Conservation (phyloP, 2,113 vertebrate genomes). For the Grammomys surdaster region DNA sequence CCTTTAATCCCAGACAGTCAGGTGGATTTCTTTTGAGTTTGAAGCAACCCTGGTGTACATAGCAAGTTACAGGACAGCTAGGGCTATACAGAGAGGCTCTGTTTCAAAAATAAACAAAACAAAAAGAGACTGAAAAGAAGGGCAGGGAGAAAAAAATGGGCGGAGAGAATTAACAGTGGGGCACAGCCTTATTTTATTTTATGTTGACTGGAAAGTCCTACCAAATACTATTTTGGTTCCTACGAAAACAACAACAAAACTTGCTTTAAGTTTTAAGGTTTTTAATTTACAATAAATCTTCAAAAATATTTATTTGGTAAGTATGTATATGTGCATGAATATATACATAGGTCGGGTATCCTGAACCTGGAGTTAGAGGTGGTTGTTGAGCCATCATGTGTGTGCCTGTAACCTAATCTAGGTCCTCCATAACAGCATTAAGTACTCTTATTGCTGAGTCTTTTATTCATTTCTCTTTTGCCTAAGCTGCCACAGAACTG, state of each 20-base stretch:
- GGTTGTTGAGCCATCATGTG: background rate
- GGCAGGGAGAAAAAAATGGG: background rate
- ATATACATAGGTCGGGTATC: background rate
- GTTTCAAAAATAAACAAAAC: background rate
- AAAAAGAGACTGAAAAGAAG: background rate
- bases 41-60: background rate
- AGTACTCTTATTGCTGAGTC: background rate
- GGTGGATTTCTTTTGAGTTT: background rate
- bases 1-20: background rate
- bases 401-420: background rate
- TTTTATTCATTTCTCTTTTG: constrained; percentile 21
- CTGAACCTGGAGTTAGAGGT: background rate
- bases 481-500: constrained; percentile 53
- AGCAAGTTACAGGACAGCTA: background rate
- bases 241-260: background rate
- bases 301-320: background rate
- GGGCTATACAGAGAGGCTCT: background rate
- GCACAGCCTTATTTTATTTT: constrained; percentile 28
- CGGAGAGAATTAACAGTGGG: background rate
- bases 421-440: background rate
- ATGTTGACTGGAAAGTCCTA: constrained; percentile 42
- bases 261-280: constrained; percentile 52
- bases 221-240: constrained; percentile 23
- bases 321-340: background rate
- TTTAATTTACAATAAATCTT: constrained; percentile 7